Evolutionary conservation across 2,797 vertebrate genomes (phyloP).

Genomic region (Fistularia commersonii): DNA sequence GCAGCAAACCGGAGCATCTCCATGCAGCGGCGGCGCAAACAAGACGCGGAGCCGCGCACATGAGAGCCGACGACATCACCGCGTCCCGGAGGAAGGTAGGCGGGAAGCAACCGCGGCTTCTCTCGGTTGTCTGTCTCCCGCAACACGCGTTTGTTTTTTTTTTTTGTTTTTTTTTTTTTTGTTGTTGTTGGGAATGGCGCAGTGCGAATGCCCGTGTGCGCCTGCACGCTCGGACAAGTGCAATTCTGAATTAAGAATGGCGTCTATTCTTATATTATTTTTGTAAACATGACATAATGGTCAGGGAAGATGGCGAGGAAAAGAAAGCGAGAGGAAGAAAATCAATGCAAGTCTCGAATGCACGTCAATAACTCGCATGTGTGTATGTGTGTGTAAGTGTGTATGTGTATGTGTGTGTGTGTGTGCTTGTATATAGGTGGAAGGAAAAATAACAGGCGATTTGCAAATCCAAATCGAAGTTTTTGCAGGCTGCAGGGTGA

Average conservation of each 20-base stretch:
- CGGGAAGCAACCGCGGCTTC: not conserved
- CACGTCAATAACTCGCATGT: slow-evolving; percentile 16
- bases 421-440: slow-evolving; percentile 1
- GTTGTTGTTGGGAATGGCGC: too few relatives aligned
- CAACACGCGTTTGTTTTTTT: slow-evolving; percentile 37
- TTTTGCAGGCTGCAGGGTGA: too few relatives aligned
- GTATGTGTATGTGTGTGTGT: slow-evolving; percentile 9
- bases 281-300: not conserved
- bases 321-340: slow-evolving; percentile 4
- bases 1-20: slow-evolving; percentile 22
- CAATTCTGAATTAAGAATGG: not conserved
- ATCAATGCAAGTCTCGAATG: slow-evolving; percentile 42
- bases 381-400: slow-evolving; percentile 17
- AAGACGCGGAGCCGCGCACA: slow-evolving; percentile 33
- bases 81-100: slow-evolving; percentile 55
- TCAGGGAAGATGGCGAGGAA: not conserved
- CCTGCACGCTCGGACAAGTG: slow-evolving; percentile 3
- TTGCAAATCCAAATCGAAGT: too few relatives aligned
- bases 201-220: too few relatives aligned
- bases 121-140: slow-evolving; percentile 21
- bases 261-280: not conserved
- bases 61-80: slow-evolving; percentile 20
- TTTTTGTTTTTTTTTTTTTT: too few relatives aligned
- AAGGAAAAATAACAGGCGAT: too few relatives aligned
- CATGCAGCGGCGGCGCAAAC: slow-evolving; percentile 35